Evolutionary conservation across 2,113 vertebrate species (phyloP).

Genomic region (Barnardius zonarius): DNA sequence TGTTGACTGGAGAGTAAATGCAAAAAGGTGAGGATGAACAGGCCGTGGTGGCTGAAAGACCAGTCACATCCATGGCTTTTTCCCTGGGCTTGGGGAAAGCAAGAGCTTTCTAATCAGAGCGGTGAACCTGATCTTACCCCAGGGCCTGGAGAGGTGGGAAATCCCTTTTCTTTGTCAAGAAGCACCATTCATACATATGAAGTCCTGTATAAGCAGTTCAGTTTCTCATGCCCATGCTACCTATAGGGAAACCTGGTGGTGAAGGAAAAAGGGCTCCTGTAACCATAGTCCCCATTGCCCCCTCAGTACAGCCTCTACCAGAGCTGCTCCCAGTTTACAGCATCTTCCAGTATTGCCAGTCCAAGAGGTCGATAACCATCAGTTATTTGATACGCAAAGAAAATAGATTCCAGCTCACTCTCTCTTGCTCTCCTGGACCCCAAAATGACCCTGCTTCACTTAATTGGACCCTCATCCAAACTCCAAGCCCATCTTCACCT

Average conservation of each 20-base stretch:
- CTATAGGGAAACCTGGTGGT: not conserved
- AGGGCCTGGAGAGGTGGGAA: not conserved
- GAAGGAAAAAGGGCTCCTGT: not conserved
- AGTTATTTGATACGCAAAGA: not conserved
- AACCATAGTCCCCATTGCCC: rapidly evolving
- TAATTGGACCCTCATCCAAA: not conserved
- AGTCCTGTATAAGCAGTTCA: not conserved
- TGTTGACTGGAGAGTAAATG: not conserved
- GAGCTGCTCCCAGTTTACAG: not conserved
- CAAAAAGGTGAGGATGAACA: not conserved
- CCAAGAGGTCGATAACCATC: not conserved
- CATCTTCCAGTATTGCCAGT: not conserved
- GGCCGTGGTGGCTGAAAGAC: rapidly evolving
- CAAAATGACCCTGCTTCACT: not conserved
- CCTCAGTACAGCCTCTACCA: not conserved
- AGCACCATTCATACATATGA: not conserved
- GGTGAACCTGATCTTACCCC: not conserved
- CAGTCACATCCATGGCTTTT: not conserved
- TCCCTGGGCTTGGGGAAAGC: not conserved
- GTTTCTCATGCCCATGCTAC: not conserved
- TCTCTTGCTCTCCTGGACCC: not conserved
- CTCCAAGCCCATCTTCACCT: conserved; percentile 1
- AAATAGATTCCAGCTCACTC: not conserved
- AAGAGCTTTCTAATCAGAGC: not conserved
- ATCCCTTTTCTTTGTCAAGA: not conserved